Conservation (phyloP, 2,797 vertebrate species). For the Alca torda region DNA sequence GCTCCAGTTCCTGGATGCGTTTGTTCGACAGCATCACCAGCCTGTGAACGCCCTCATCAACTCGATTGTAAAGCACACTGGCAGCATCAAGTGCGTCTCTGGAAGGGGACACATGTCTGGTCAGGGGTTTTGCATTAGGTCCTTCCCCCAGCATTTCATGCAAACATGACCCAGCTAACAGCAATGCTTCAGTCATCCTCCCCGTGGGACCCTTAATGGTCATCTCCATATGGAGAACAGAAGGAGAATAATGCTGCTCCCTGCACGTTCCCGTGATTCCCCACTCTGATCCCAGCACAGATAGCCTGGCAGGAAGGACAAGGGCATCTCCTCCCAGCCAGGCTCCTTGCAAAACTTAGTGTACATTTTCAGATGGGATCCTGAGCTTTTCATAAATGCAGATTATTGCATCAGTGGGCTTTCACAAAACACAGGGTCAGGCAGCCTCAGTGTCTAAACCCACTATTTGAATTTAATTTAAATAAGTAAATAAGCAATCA, state of each 20-base stretch:
- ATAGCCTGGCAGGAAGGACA: not conserved
- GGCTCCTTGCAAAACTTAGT: not conserved
- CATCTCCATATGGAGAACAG: not conserved
- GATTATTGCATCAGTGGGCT: not conserved
- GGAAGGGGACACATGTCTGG: not conserved
- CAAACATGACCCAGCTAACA: not conserved
- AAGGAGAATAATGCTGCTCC: not conserved
- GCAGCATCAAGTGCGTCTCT: slow-evolving; percentile 81
- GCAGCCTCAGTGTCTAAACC: not conserved
- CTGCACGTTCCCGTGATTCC: not conserved
- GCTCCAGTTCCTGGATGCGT: slow-evolving; percentile 82
- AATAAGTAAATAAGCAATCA: not conserved
- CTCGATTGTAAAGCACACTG: slow-evolving; percentile 80
- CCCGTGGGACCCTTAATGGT: fast-evolving
- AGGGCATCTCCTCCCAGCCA: not conserved
- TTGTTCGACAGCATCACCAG: slow-evolving; percentile 89
- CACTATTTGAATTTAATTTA: not conserved
- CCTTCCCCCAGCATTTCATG: not conserved
- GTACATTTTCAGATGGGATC: not conserved
- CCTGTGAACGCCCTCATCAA: slow-evolving; percentile 89
- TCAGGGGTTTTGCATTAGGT: not conserved
- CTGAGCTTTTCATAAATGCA: not conserved
- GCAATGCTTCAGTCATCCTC: not conserved
- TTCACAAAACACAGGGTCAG: not conserved
- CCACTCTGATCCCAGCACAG: not conserved